Conservation (phyloP, 2,113 vertebrate genomes). For the Tupaia tana region DNA sequence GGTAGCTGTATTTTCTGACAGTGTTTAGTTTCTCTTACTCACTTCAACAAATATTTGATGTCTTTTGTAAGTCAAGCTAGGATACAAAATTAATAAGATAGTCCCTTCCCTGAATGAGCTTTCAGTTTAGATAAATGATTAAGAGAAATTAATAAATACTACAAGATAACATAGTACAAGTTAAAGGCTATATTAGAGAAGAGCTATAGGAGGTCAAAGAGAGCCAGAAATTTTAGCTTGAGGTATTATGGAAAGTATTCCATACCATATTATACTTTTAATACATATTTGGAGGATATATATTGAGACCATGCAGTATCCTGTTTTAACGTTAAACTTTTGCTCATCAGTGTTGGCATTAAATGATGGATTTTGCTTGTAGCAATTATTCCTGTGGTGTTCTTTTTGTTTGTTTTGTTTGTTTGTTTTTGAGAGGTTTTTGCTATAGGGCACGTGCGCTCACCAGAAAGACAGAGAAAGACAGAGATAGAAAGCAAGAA, state of each 20-base stretch:
- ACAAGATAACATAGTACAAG: neutral
- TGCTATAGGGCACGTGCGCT: too few relatives aligned
- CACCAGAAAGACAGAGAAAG: too few relatives aligned
- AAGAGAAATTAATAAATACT: conserved; percentile 31
- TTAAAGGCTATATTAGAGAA: conserved; percentile 9
- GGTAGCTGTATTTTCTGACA: neutral
- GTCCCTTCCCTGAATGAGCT: neutral
- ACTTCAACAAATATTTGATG: conserved; percentile 18
- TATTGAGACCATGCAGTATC: neutral
- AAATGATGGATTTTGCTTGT: neutral
- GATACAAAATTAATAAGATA: neutral
- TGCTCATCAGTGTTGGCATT: neutral
- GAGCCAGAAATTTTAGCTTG: neutral
- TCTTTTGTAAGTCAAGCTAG: conserved; percentile 3
- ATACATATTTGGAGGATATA: neutral
- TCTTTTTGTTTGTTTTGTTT: neutral
- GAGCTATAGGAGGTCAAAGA: neutral
- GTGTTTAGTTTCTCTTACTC: conserved; percentile 22
- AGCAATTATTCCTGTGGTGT: neutral
- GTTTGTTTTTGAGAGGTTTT: too few relatives aligned
- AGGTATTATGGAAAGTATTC: conserved; percentile 6
- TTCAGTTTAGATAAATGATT: conserved; percentile 28
- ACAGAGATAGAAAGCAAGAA: too few relatives aligned
- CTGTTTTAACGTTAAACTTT: neutral
- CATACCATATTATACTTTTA: neutral